Conservation (phyloP, 1,140 invertebrate species). For the Diabrotica virgifera region DNA sequence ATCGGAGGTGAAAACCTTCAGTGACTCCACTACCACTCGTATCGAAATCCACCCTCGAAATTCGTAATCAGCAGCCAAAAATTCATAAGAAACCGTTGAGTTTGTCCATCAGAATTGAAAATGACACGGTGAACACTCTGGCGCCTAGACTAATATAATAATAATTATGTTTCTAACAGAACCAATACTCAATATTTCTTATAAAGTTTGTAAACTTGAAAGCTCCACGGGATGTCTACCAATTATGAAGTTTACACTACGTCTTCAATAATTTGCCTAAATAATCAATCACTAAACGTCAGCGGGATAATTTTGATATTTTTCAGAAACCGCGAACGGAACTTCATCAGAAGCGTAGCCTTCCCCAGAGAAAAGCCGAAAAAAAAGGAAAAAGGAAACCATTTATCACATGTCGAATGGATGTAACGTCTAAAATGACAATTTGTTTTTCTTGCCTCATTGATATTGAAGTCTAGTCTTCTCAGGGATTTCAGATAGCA, state of each 20-base stretch:
- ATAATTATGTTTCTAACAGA: too few relatives aligned
- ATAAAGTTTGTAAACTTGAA: neutral
- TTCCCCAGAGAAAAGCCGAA: neutral
- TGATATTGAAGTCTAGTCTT: constrained; percentile 31
- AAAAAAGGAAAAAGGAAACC: constrained; percentile 11
- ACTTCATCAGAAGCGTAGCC: constrained; percentile 11
- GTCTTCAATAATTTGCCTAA: constrained; percentile 5
- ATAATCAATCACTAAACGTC: constrained; percentile 17
- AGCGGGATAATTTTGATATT: constrained; percentile 15
- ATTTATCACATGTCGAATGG: constrained; percentile 29
- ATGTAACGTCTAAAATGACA: constrained; percentile 35
- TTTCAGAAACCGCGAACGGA: constrained; percentile 9
- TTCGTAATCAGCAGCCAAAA: too few relatives aligned
- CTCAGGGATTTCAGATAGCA: constrained; percentile 5
- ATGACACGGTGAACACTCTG: too few relatives aligned
- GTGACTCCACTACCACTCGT: too few relatives aligned
- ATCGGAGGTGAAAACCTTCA: too few relatives aligned
- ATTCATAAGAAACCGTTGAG: too few relatives aligned
- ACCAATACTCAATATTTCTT: neutral
- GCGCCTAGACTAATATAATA: too few relatives aligned
- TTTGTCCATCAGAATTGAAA: too few relatives aligned
- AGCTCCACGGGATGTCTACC: neutral
- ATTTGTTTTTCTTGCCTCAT: constrained; percentile 36
- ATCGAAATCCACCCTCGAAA: too few relatives aligned
- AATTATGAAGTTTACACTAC: neutral